A percentile compares a stretch with the other conserved stretches of the same genome.
Conservation (phyloP, 1,140 invertebrate species). For the Eulimnadia texana region DNA sequence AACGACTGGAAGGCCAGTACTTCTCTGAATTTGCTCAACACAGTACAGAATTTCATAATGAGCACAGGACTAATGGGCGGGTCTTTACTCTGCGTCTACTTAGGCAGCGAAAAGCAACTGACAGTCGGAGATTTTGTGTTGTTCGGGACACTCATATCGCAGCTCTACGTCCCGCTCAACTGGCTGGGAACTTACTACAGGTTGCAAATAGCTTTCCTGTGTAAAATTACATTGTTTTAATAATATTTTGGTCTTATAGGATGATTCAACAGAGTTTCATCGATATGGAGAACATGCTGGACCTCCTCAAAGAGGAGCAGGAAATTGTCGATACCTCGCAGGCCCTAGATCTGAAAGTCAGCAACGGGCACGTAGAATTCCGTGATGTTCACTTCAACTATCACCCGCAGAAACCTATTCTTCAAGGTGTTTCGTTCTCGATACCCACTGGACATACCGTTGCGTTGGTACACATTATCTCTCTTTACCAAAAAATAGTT, state of each 20-base stretch:
- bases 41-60: constrained; percentile 78
- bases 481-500: constrained; percentile 7
- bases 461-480: constrained; percentile 54
- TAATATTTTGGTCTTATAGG: constrained; percentile 32
- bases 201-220: constrained; percentile 35
- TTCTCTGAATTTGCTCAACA: constrained; percentile 77
- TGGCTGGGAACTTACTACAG: constrained; percentile 98
- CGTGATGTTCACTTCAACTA: constrained; percentile 80
- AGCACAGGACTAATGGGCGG: constrained; percentile 68
- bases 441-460: constrained; percentile 80
- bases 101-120: constrained; percentile 52
- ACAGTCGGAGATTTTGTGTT: constrained; percentile 89
- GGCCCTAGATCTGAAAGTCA: constrained; percentile 51
- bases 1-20: constrained; percentile 66
- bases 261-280: constrained; percentile 94
- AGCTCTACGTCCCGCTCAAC: constrained; percentile 89
- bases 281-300: constrained; percentile 99
- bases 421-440: constrained; percentile 70
- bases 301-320: constrained; percentile 67
- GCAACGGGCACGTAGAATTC: constrained; percentile 70
- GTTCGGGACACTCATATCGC: constrained; percentile 59
- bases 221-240: constrained; percentile 1
- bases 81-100: constrained; percentile 71
- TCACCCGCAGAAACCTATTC: constrained; percentile 56
- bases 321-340: constrained; percentile 71